Evolutionary conservation across 2,113 vertebrate species (phyloP), one percentile per base, ranked within the genome.

Genomic region (Tichodroma muraria): DNA sequence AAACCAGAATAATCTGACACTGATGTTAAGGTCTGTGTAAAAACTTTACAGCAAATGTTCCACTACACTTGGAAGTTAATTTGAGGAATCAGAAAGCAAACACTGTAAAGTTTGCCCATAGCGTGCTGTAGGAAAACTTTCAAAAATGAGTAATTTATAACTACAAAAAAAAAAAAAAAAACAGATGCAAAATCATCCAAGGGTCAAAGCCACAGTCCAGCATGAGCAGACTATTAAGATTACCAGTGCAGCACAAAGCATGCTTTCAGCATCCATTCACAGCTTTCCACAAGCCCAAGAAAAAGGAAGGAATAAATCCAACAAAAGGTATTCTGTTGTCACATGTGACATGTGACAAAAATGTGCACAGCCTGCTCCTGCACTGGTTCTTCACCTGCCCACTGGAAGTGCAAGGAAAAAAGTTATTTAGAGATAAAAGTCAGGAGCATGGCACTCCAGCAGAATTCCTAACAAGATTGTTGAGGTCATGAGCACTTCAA

Each of bases 261-360:
- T 0, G 27, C 52, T 91, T 90, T 88, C 85, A 80, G 64, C 72
- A 80, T 19, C 82, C 83, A 44, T 71, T 44, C 90, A 45, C 35
- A 38, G 92, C 92, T 33, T 61, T 21, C 80, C 88, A 69, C 23
- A 37, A 75, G 80, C 30, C 56, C 38, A 35, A 82, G 50, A 88
- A 85, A 94, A 83, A 83, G 60, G 56, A 86, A 88, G 52, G 88
- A 80, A 73, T 52, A 90, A 75, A 95, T 71, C 71, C 90, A 47
- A 9, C 1, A 42, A 8, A 61, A 80, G 79, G 73, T 69, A 54
- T 77, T 77, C 28, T 73, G 37, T n/a, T 65, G 42, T 56, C 71
- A 63, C 31, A 3, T 7, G 33, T 0, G 7, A 77, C 38, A 65
- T 6, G 31, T 0, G 8, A 79, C 42, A 82, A 69, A 70, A 82